Evolutionary conservation across 30 jellyfish, hydroid and myxozoan genomes (phyloP).

Genomic region (Chrysaora quinquecirrha): DNA sequence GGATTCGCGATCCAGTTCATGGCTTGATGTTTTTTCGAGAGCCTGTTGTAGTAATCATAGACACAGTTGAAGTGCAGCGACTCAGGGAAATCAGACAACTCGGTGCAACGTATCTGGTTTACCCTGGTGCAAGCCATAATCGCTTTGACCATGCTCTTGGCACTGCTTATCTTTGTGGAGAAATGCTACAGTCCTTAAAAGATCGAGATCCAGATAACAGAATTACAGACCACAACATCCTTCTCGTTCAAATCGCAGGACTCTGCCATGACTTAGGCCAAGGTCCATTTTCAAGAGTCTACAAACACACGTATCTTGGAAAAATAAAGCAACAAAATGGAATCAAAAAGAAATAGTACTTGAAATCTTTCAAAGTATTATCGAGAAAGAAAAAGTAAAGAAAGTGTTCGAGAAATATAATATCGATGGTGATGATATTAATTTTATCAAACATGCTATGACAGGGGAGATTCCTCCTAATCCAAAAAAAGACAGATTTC

Average conservation of each 20-base stretch:
- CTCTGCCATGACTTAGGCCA: constrained; percentile 1
- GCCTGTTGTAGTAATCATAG: background rate
- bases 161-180: background rate
- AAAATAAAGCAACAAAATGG: constrained; percentile 3
- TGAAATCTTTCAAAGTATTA: background rate
- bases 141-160: constrained; percentile 6
- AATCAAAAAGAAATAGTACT: background rate
- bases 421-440: background rate
- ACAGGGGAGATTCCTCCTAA: background rate
- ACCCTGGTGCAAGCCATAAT: background rate
- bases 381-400: background rate
- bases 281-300: background rate
- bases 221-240: background rate
- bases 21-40: background rate
- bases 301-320: constrained; percentile 7
- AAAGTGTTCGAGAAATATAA: background rate
- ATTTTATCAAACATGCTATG: background rate
- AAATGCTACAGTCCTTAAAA: background rate
- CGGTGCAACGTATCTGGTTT: background rate
- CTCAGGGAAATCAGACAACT: background rate
- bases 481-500: background rate
- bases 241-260: background rate
- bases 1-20: background rate
- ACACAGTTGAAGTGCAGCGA: background rate
- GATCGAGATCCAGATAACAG: background rate